A percentile compares a stretch with the other conserved stretches of the same genome.
Conservation (phyloP, 35 echinoderm and acorn worm species). For the Stichopus chloronotus region DNA sequence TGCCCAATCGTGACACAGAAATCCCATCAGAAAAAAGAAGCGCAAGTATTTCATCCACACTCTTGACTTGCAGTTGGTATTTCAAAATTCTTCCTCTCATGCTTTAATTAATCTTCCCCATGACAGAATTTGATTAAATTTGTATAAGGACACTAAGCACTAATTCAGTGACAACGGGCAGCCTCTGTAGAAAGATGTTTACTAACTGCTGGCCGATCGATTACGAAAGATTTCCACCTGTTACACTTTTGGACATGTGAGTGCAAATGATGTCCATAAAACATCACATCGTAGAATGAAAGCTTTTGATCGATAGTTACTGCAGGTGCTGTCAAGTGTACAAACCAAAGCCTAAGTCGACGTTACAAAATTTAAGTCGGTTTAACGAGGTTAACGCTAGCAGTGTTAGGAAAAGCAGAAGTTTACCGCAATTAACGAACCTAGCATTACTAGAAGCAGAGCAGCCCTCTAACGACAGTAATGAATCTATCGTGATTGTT, state of each 20-base stretch:
- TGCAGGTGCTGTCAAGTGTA: neutral
- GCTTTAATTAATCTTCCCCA: conserved; percentile 7
- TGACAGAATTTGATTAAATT: neutral
- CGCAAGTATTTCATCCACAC: too few relatives aligned
- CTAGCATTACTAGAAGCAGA: too few relatives aligned
- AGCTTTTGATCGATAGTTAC: neutral
- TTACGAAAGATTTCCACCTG: neutral
- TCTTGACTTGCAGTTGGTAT: too few relatives aligned
- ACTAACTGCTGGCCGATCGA: neutral
- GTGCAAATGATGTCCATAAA: neutral
- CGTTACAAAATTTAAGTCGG: too few relatives aligned
- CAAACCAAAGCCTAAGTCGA: neutral
- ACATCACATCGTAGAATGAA: neutral
- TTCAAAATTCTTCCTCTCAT: too few relatives aligned
- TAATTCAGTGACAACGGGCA: neutral
- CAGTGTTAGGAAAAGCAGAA: too few relatives aligned
- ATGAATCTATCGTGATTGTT: too few relatives aligned
- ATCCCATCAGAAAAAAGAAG: conserved; percentile 6
- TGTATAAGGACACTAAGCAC: neutral
- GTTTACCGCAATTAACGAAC: neutral
- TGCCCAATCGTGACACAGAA: conserved; percentile 7
- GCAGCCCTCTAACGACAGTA: too few relatives aligned
- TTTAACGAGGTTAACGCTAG: neutral
- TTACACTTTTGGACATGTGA: neutral
- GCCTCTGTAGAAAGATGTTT: neutral